Conservation (phyloP, 2,888 invertebrate species). For the Polylopha cassiicola region DNA sequence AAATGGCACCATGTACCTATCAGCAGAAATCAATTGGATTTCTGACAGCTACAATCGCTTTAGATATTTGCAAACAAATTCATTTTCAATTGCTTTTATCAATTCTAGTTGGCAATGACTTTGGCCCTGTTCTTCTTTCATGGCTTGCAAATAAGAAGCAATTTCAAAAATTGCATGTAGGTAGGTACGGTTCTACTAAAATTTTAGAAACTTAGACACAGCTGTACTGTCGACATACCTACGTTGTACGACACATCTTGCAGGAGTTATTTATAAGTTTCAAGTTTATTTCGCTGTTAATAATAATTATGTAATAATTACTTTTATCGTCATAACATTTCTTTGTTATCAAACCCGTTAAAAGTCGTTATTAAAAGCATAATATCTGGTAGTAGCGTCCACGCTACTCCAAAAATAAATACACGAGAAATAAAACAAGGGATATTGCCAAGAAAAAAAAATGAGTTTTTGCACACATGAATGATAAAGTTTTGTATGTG, state of each 20-base stretch:
- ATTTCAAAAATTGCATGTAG: too few relatives aligned
- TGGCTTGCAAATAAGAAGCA: too few relatives aligned
- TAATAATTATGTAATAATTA: constrained; percentile 1
- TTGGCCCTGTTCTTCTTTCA: neutral
- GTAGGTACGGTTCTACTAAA: too few relatives aligned
- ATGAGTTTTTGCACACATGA: constrained; percentile 32
- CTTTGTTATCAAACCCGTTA: constrained; percentile 21
- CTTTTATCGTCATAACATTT: neutral
- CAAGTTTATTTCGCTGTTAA: too few relatives aligned
- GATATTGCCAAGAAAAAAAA: constrained; percentile 61
- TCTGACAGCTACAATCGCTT: constrained; percentile 13
- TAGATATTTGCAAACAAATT: constrained; percentile 10
- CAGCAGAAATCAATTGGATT: constrained; percentile 19
- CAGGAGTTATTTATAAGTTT: too few relatives aligned
- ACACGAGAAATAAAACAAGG: constrained; percentile 48
- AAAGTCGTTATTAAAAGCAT: constrained; percentile 25
- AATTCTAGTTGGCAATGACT: constrained; percentile 1
- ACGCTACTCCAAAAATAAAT: constrained; percentile 50
- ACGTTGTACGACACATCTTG: too few relatives aligned
- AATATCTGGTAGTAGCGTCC: constrained; percentile 43
- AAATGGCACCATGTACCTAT: constrained; percentile 34
- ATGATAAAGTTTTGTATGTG: constrained; percentile 18
- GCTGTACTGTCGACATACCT: too few relatives aligned
- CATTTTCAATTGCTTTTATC: constrained; percentile 5
- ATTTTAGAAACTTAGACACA: too few relatives aligned